Base-by-base conservation (phyloP, 2,888 invertebrate species). In the Thereva nobilitata region DNA sequence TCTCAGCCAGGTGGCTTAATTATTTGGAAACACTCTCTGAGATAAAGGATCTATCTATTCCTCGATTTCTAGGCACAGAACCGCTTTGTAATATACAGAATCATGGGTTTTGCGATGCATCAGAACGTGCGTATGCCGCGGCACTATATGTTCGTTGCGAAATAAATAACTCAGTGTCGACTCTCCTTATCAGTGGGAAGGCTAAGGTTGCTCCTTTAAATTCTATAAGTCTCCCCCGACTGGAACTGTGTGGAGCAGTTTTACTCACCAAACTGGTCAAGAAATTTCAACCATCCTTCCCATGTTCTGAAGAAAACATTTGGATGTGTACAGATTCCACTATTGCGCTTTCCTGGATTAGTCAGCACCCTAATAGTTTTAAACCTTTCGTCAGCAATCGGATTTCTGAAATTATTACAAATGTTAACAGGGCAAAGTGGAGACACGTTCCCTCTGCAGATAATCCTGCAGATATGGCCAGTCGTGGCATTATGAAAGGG, bases 41-140 rank as follows among this genome's bases (percentile, higher is more conserved):
- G 37, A 53, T 35, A 53, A 53, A 37, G 37, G 44, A 44, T 5
- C 42, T 56, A 5, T 44, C 56, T 8, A 42, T 56, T 34, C 44
- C 56, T 6, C 42, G 56, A 34, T 56, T 56, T 34, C 23, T 56
- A 35, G 44, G 35, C n/a, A 56, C 56, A n/a, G 56, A 56, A 8
- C 0, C 34, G 2, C 4, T 4, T 4, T 10, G 56, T 7, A 56
- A 7, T 42, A 2, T 34, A 9, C 44, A 56, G 1, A 3, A 45
- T 1, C 57, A 57, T 6, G 57, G 57, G 9, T 57, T 45, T 35
- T 57, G 57, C 12, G 44, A 55, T 9, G 38, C 55, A 4, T 40
- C 55, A 2, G 42, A 55, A n/a, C 55, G 55, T n/a, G n/a, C n/a
- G n/a, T n/a, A n/a, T n/a, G n/a, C n/a, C n/a, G n/a, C n/a, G 1